These are phyloP conservation scores for Pheosia gnoma DNA, from an alignment of 2,888 invertebrate species.

Conservation along the genomic window DNA sequence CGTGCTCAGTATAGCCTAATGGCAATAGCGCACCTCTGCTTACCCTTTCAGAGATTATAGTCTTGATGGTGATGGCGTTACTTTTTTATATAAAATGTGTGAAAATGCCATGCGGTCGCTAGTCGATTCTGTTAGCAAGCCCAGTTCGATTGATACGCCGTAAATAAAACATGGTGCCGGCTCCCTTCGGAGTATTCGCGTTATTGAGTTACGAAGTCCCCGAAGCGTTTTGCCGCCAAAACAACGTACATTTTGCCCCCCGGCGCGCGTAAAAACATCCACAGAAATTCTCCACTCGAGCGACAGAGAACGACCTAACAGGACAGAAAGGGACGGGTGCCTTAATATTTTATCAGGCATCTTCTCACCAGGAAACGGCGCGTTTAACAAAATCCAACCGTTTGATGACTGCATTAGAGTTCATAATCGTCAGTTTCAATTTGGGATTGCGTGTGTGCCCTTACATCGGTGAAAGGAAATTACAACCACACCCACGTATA, in stretches of 20 bases:
- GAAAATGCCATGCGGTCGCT: no score
- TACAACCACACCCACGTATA: slow-evolving; percentile 85
- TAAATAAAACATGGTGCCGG: slow-evolving; percentile 82
- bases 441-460: slow-evolving; percentile 81
- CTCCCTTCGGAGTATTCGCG: slow-evolving; percentile 74
- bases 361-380: slow-evolving; percentile 66
- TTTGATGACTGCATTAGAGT: slow-evolving; percentile 28
- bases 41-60: no score
- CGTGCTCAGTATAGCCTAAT: no score
- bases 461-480: slow-evolving; percentile 84
- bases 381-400: slow-evolving; percentile 42
- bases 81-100: no score
- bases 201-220: slow-evolving; percentile 83
- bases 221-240: slow-evolving; percentile 84
- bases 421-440: slow-evolving; percentile 39
- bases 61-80: no score
- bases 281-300: slow-evolving; percentile 63
- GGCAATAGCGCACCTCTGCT: no score
- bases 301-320: slow-evolving; percentile 63
- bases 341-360: slow-evolving; percentile 82
- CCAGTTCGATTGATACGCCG: slow-evolving; percentile 78
- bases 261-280: slow-evolving; percentile 82
- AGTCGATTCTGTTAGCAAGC: slow-evolving; percentile 11
- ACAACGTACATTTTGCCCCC: slow-evolving; percentile 83
- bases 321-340: slow-evolving; percentile 74